Percentiles rank a stretch among this genome's conserved stretches.
These are phyloP conservation scores for Strigamia crassipes DNA, from an alignment of 2,888 invertebrate species.

Conservation along the genomic window DNA sequence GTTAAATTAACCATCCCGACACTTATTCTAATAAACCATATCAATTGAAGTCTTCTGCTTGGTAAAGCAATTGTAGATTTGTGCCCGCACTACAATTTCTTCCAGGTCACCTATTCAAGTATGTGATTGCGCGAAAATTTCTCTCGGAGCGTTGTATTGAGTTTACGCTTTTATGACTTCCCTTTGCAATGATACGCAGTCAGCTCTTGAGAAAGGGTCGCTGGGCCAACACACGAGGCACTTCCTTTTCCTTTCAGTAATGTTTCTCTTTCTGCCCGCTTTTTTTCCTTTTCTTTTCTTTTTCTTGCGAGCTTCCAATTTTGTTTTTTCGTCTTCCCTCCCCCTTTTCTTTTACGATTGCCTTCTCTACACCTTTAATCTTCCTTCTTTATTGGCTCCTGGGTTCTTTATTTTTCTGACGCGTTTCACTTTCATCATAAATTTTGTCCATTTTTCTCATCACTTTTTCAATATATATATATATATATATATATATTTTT, in stretches of 20 bases:
- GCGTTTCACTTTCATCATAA: background rate
- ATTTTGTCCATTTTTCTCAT: background rate
- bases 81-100: background rate
- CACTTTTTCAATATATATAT: too few species aligned
- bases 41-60: background rate
- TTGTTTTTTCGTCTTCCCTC: background rate
- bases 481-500: too few species aligned
- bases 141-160: background rate
- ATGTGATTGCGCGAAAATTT: background rate
- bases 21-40: background rate
- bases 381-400: background rate
- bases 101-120: background rate
- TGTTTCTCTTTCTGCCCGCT: background rate
- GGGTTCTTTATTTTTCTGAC: background rate
- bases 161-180: background rate
- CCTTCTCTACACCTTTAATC: background rate
- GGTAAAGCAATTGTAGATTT: background rate
- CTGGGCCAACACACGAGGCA: background rate
- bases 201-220: background rate
- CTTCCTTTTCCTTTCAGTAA: background rate
- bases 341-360: background rate
- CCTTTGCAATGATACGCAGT: background rate
- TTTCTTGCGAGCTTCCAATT: background rate
- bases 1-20: background rate
- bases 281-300: background rate